Evolutionary conservation across 2,888 invertebrate species (phyloP), one percentile per base, ranked within the genome.

Genomic region (Corbicula japonica): DNA sequence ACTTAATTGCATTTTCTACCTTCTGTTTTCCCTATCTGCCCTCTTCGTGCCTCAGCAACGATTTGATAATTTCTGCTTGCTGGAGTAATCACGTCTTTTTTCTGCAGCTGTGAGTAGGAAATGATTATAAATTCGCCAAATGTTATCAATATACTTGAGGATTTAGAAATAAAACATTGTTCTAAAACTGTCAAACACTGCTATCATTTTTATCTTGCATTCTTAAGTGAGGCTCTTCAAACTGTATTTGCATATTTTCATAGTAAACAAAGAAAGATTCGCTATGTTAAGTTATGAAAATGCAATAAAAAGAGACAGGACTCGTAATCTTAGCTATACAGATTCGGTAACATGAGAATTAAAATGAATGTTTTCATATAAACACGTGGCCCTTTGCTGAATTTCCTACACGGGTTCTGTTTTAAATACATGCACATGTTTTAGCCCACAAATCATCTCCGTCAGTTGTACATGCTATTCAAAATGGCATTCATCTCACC

Each of bases 141-240:
- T 71, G 58, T 66, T 79, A 75, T 79, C 74, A 44, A 30, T 72
- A 80, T 50, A 72, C 80, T 48, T 32, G 66, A 48, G 72, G 80
- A 80, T 80, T 80, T 72, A 76, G 69, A 80, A 75, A 75, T 76
- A 80, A 75, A 80, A 75, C 75, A 68, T 72, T 71, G 75, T 80
- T 80, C 75, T 68, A 76, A 76, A 71, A 68, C 75, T 80, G 80
- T 80, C 80, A 80, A 76, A 80, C 71, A 65, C 34, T 32, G 74
- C 56, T 74, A 79, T 79, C 69, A 44, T 52, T 58, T 72, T 79
- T 79, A 71, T 79, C 74, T 62, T 38, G 60, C 41, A 38, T 28
- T 60, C 56, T 74, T 35, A 41, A 71, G 61, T 41, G 34, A 26
- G 46, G 50, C 69, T 54, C 65, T 74, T 50, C 70, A 70, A 44